Evolutionary conservation across 2,888 invertebrate species (phyloP), one percentile per base, ranked within the genome.

Genomic region (Troilus luridus): DNA sequence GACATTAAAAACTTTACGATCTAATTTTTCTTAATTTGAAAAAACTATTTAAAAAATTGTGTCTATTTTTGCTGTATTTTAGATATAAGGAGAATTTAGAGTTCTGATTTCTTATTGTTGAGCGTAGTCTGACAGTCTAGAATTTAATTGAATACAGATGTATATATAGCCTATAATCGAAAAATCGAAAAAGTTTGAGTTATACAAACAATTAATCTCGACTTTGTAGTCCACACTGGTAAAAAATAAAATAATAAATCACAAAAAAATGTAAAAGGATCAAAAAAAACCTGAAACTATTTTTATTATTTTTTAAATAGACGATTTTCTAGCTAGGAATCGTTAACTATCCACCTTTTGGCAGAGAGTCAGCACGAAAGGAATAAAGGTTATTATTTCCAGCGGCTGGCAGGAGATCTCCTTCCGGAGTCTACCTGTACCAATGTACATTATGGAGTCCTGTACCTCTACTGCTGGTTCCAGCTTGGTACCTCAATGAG

Each of bases 301-400:
- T 77, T 41, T 77, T 77, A 41, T 41, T 24, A 41, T 41, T 41
- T 77, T 77, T 77, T 41, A 19, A 41, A 24, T n/a, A 41, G 27
- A 41, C 8, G 19, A 27, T 77, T 77, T 27, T 59, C 54, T 41
- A 54, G 90, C 54, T 54, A 54, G 81, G 14, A 81, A 58, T 11
- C 59, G 90, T 77, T 90, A 90, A 90, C 81, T 60, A 90, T 81
- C 81, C 59, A 90, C 59, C n/a, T 81, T 90, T 81, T 90, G 90
- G 90, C 81, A n/a, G 72, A 10, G 81, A 90, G 58, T 77, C 90
- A 90, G 81, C 41, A 24, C 54, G 56, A 59, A 0, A 24, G 41
- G 60, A 90, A 90, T 89, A 89, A 56, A 89, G 77, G 90, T 77
- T 90, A 90, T 90, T 77, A 90, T 90, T 90, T 21, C 27, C 58